Evolutionary conservation across 2,797 vertebrate genomes (phyloP), one percentile per base, ranked within the genome.

Genomic region (Urocyon cinereoargenteus): DNA sequence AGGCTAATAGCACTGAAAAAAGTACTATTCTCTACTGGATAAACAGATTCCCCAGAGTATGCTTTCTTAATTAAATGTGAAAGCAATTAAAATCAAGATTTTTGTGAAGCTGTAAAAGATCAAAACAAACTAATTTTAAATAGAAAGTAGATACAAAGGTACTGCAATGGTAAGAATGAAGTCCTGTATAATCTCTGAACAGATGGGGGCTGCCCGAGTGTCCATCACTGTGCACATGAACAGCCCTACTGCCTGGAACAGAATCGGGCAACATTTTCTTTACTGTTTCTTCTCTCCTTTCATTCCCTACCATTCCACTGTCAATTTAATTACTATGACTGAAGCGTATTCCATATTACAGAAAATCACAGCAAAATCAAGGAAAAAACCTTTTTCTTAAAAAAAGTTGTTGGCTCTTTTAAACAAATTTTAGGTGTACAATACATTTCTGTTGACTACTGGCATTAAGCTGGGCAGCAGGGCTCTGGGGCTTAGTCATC

Each of bases 21-120:
- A 93, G n/a, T 2, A 84, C 26, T 57, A 4, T 79, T 70, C 18
- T 57, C 36, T 36, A 70, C 28, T n/a, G 59, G n/a, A 55, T 26
- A 72, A 64, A 62, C 28, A 64, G 57, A 77, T n/a, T 87, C 70
- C 81, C 49, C 55, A 40, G 87, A 86, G 70, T 6, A 53, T 28
- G 15, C 40, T 28, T 83, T 79, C 90, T 94, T 94, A 87, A 95
- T 92, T 90, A 92, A 96, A 84, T 2, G 3, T 79, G 64, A 85
- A 95, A 53, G 85, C 90, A 94, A 96, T 82, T 94, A 96, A 92
- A 90, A 86, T 55, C 28, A 91, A 96, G 78, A 93, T 70, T 88
- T 90, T 62, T 70, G 66, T 70, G 31, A 81, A 82, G 49, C 9
- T 77, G 34, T 16, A 40, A 84, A 73, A 55, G n/a, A 92, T 18